Evolutionary conservation across 1,140 invertebrate genomes (phyloP), one percentile per base, ranked within the genome.

Genomic region (Drosophila equinoxialis): DNA sequence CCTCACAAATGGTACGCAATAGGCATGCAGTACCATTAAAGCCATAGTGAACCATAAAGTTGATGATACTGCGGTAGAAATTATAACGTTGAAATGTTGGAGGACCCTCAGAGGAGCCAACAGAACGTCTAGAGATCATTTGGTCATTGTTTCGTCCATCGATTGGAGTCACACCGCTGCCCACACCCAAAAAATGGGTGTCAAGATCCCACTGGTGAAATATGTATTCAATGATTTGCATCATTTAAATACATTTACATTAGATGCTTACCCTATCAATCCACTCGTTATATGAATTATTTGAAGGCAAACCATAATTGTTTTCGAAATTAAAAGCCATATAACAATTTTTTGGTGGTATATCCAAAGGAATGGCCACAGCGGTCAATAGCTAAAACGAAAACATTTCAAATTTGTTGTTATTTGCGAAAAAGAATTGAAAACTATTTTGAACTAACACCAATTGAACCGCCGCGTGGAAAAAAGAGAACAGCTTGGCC

Each of bases 291-390:
- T 84, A 83, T 0, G 86, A 81, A 13, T 87, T 77, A 57, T 91
- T 89, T 6, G 83, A 73, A 0, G 91, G 91, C 8, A 95, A 85
- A 41, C 80, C 90, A 92, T 96, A 96, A 89, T 94, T 95, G 0
- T 95, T 94, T 84, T 96, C 96, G 84, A 96, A 95, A 85, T 96
- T 96, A 74, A 95, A 96, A 0, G 96, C 95, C 45, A 96, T 92
- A 68, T 95, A 95, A 7, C 96, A 94, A 76, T 95, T 95, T 70
- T 77, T 69, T 6, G 74, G 77, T 94, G 94, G 75, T 94, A 96
- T 93, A 77, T 95, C 95, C 35, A 96, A 81, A 0, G 96, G 96
- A 39, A 96, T 93, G 0, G 95, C 95, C 37, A 96, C 93, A 0
- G 96, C 96, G 7, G 96, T 75, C 83, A 96, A 95, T 10, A 83